Evolutionary conservation across 2,888 invertebrate species (phyloP), one percentile per base, ranked within the genome.

Genomic region (Capitulum mitella): DNA sequence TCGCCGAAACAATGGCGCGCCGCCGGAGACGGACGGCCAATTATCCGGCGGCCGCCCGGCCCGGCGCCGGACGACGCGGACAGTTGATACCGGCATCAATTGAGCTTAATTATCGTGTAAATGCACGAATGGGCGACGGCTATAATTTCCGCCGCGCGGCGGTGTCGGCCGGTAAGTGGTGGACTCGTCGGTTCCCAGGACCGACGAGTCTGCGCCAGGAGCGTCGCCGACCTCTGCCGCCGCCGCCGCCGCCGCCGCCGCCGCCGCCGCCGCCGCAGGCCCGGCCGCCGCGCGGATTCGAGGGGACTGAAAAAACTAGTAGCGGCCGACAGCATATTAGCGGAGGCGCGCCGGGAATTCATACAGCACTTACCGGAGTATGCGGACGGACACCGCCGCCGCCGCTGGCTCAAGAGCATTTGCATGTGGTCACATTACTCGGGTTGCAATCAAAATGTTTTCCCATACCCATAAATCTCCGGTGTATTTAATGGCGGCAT

Each of bases 371-470:
- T 32, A 32, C 32, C n/a, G 3, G 32, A 32, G n/a, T n/a, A 32
- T 29, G 61, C 14, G 14, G 32, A 2, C 61, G 32, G 32, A 29
- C 32, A 51, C 51, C 19, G 22, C 51, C 0, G 19, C 51, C 1
- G 51, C 51, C 43, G n/a, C n/a, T 12, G 43, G 6, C 12, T 12
- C 43, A 12, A 61, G 32, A 61, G 61, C 61, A 61, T 61, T 61
- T 61, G 32, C 61, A 61, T 61, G 61, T 61, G 61, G 61, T n/a
- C 61, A 61, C 61, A 61, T 61, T 61, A 61, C 61, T 61, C 61
- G 61, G 16, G 61, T 16, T 61, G 61, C 61, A 61, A 61, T 61
- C 61, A 61, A 61, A 61, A 61, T 61, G 61, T 16, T 61, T 61
- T 61, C 61, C 61, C 61, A 61, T n/a, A 61, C 61, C 32, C 32